Conservation (phyloP, 2,888 invertebrate species). For the Campopleginae sp. region DNA sequence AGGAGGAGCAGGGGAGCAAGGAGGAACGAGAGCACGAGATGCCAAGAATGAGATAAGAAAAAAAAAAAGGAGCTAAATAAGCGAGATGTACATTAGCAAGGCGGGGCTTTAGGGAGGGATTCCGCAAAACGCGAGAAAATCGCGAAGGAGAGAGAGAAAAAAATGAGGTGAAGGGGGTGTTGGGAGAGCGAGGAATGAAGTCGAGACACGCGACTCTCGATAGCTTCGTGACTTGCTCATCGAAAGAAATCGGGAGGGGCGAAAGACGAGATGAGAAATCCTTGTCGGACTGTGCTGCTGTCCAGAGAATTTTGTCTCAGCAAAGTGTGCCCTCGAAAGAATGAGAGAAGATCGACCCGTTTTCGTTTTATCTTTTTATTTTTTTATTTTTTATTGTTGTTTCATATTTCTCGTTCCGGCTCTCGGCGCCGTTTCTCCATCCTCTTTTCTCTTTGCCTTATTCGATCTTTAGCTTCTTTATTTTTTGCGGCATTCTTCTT, state of each 20-base stretch:
- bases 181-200: conserved; percentile 54
- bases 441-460: conserved; percentile 9
- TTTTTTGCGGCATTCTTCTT: conserved; percentile 30
- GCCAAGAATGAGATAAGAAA: conserved; percentile 18
- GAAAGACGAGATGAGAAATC: conserved; percentile 28
- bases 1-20: background rate
- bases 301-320: conserved; percentile 58
- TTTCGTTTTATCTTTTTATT: no score
- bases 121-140: conserved; percentile 63
- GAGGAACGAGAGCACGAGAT: conserved; percentile 32
- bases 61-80: conserved; percentile 33
- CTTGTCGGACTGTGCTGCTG: conserved; percentile 19
- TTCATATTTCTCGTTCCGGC: conserved; percentile 66
- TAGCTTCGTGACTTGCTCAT: conserved; percentile 36
- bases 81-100: conserved; percentile 31
- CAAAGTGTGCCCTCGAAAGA: conserved; percentile 24
- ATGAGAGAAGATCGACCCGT: conserved; percentile 47
- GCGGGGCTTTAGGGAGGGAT: conserved; percentile 52
- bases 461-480: background rate
- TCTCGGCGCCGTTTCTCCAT: conserved; percentile 60
- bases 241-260: conserved; percentile 33
- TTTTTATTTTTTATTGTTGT: background rate
- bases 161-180: conserved; percentile 29
- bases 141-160: conserved; percentile 23
- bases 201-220: conserved; percentile 65